Percentiles rank a stretch among this genome's conserved stretches.
These are phyloP conservation scores for Cerceris rybyensis DNA, from an alignment of 2,888 invertebrate genomes.

Conservation along the genomic window DNA sequence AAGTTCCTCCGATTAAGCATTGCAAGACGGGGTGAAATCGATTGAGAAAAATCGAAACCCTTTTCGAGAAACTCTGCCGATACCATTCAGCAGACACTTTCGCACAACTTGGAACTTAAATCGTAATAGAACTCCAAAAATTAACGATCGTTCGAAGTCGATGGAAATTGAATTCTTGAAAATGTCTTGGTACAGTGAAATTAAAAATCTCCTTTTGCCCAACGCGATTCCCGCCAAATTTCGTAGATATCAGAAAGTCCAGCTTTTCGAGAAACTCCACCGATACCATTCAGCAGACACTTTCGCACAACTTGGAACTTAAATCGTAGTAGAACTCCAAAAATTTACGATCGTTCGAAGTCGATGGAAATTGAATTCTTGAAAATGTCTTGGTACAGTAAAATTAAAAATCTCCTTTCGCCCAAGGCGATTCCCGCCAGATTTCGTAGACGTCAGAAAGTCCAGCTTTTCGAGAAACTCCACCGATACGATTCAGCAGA, in stretches of 20 bases:
- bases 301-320: conserved; percentile 9
- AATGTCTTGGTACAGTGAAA: not conserved
- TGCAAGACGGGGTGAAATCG: not conserved
- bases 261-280: conserved; percentile 30
- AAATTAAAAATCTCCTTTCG: not conserved
- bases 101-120: conserved; percentile 6
- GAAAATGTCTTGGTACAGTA: not conserved
- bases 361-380: conserved; percentile 9
- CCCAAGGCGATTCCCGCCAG: not conserved
- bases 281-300: conserved; percentile 21
- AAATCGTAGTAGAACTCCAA: not conserved
- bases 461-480: conserved; percentile 33
- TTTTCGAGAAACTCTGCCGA: conserved; percentile 27
- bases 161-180: conserved; percentile 6
- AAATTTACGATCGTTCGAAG: conserved; percentile 12
- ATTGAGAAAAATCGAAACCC: conserved; percentile 13
- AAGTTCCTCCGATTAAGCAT: conserved; percentile 13
- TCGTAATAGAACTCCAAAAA: not conserved
- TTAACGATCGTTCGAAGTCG: conserved; percentile 12
- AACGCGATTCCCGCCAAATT: not conserved
- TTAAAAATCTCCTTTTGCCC: not conserved
- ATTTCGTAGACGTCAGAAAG: not conserved
- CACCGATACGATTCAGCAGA: conserved; percentile 14
- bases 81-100: conserved; percentile 19
- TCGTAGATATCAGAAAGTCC: no score